Evolutionary conservation across 2,797 vertebrate species (phyloP).

Genomic region (Liparis tanakae): DNA sequence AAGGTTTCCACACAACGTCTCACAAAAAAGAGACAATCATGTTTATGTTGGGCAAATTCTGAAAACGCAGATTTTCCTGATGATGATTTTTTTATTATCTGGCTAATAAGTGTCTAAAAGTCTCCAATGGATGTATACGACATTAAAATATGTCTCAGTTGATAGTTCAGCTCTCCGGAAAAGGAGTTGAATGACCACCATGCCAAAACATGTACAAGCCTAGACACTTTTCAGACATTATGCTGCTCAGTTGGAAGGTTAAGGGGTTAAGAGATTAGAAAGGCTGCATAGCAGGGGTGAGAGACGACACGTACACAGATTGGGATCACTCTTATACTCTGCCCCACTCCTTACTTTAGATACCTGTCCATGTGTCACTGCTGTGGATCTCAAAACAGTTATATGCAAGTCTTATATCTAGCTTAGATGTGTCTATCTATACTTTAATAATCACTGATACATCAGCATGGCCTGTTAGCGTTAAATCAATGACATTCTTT

Average conservation of each 20-base stretch:
- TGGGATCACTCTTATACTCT: constrained; percentile 67
- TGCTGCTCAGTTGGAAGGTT: constrained; percentile 44
- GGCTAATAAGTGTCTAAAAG: not conserved
- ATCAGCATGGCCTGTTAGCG: constrained; percentile 29
- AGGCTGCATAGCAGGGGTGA: constrained; percentile 77
- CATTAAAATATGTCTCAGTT: constrained; percentile 19
- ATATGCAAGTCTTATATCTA: constrained; percentile 69
- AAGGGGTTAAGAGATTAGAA: constrained; percentile 63
- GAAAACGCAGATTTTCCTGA: not conserved
- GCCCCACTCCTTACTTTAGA: constrained; percentile 77
- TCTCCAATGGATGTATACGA: not conserved
- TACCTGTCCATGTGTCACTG: constrained; percentile 70
- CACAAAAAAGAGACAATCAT: not conserved
- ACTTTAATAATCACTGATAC: constrained; percentile 40
- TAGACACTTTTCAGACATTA: constrained; percentile 49
- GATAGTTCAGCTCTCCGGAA: constrained; percentile 77
- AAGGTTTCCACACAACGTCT: not conserved
- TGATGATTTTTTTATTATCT: constrained; percentile 2
- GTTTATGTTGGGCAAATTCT: not conserved
- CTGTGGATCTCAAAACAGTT: constrained; percentile 80
- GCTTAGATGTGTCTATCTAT: constrained; percentile 41
- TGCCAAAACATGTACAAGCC: constrained; percentile 66
- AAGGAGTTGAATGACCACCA: constrained; percentile 55
- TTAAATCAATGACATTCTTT: constrained; percentile 20
- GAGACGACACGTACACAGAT: constrained; percentile 74